Conservation (phyloP, 2,888 invertebrate genomes). For the Aethes cnicana region DNA sequence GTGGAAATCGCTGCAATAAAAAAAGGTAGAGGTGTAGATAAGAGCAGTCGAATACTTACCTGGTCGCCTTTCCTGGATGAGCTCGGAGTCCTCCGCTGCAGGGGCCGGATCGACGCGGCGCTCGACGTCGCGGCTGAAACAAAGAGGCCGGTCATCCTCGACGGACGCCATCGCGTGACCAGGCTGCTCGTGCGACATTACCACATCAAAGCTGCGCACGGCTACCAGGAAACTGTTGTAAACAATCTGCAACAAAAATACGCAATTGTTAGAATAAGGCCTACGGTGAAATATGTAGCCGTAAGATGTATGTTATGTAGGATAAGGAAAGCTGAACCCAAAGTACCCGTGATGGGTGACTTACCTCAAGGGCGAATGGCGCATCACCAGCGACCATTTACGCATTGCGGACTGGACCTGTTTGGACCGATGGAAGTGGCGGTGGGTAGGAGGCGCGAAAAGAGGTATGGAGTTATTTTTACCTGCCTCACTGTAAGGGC, state of each 20-base stretch:
- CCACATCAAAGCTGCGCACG: background rate
- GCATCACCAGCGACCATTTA: background rate
- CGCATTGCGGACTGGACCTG: background rate
- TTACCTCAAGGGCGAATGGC: background rate
- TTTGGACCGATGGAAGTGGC: slow-evolving; percentile 8
- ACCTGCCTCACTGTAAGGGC: background rate
- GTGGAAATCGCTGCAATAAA: no score
- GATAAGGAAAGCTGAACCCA: background rate
- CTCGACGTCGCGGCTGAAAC: background rate
- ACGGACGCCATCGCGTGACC: background rate
- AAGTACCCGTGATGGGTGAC: background rate
- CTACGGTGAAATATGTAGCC: background rate
- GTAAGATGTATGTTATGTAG: background rate
- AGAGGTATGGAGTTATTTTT: background rate
- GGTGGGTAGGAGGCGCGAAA: slow-evolving; percentile 4
- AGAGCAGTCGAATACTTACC: background rate
- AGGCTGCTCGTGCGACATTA: background rate
- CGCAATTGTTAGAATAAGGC: background rate
- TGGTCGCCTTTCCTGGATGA: background rate
- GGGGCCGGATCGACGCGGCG: background rate
- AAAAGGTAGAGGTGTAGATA: no score
- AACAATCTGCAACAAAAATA: background rate
- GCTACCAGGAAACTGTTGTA: no score
- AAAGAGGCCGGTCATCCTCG: slow-evolving; percentile 5
- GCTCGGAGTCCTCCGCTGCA: background rate